These are phyloP conservation scores for Camponotus fellah DNA, from an alignment of 2,888 invertebrate genomes.

Conservation along the genomic window DNA sequence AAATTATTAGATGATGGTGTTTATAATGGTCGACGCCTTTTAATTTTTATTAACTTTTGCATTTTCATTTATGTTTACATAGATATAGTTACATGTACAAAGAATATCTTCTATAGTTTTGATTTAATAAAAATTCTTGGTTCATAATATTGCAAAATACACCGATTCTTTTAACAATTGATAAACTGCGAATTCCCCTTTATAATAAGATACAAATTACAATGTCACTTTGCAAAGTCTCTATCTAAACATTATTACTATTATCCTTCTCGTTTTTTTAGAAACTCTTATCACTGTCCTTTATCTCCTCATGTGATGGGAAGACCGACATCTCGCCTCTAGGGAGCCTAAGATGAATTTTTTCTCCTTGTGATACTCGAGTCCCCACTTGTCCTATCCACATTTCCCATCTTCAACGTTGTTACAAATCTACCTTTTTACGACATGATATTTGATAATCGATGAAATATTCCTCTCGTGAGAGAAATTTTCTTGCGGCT, in stretches of 20 bases:
- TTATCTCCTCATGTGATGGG: conserved; percentile 45
- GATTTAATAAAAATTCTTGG: conserved; percentile 24
- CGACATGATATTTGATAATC: conserved; percentile 42
- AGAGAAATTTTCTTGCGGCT: background rate
- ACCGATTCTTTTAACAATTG: conserved; percentile 67
- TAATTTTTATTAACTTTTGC: background rate
- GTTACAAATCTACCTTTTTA: conserved; percentile 37
- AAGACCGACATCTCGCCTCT: conserved; percentile 53
- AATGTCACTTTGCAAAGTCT: conserved; percentile 68
- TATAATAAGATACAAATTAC: conserved; percentile 62
- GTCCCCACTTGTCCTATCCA: conserved; percentile 5
- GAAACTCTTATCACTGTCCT: conserved; percentile 56
- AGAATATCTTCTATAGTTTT: background rate
- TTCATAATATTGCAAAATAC: conserved; percentile 45
- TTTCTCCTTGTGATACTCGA: conserved; percentile 8
- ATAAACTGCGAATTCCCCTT: conserved; percentile 65
- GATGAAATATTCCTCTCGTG: conserved; percentile 24
- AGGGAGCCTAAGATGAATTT: conserved; percentile 58
- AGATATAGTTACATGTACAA: background rate
- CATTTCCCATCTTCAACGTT: conserved; percentile 15
- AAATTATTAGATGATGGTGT: conserved; percentile 22
- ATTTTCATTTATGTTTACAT: background rate
- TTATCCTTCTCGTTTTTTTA: conserved; percentile 64
- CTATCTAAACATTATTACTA: conserved; percentile 73
- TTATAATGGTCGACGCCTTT: background rate